A percentile compares a stretch with the other conserved stretches of the same genome.
Conservation (phyloP, 2,113 vertebrate species). For the Mastomys coucha region DNA sequence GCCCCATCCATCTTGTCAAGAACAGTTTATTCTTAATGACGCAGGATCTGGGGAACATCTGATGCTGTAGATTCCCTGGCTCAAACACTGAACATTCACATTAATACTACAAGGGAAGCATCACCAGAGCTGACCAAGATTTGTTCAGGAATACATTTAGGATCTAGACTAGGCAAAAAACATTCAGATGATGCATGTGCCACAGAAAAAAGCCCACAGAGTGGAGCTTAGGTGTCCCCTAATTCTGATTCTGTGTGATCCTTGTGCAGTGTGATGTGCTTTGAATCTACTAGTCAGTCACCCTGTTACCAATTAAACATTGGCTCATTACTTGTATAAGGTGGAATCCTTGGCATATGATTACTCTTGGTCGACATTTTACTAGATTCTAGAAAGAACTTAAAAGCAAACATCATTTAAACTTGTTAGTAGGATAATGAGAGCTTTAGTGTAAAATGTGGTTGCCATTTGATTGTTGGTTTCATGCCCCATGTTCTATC, state of each 20-base stretch:
- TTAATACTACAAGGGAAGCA: no score
- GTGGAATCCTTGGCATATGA: not conserved
- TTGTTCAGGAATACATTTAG: not conserved
- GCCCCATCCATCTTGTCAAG: not conserved
- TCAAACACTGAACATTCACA: not conserved
- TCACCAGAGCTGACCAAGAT: not conserved
- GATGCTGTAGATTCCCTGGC: not conserved
- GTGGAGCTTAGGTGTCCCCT: not conserved
- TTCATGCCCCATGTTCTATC: not conserved
- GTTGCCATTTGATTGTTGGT: not conserved
- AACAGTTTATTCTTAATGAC: not conserved
- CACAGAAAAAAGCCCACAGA: not conserved
- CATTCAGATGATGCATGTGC: not conserved
- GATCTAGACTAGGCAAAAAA: not conserved
- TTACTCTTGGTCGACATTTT: not conserved
- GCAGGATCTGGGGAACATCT: not conserved
- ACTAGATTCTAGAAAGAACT: constrained; percentile 11
- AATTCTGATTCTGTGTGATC: not conserved
- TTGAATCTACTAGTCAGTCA: not conserved
- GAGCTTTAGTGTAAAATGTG: no score
- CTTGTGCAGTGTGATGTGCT: not conserved
- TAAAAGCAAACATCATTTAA: not conserved
- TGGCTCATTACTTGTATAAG: not conserved
- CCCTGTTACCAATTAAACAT: not conserved
- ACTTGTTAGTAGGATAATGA: not conserved